Evolutionary conservation across 2,797 vertebrate genomes (phyloP).

Genomic region (Pachyuromys duprasi): DNA sequence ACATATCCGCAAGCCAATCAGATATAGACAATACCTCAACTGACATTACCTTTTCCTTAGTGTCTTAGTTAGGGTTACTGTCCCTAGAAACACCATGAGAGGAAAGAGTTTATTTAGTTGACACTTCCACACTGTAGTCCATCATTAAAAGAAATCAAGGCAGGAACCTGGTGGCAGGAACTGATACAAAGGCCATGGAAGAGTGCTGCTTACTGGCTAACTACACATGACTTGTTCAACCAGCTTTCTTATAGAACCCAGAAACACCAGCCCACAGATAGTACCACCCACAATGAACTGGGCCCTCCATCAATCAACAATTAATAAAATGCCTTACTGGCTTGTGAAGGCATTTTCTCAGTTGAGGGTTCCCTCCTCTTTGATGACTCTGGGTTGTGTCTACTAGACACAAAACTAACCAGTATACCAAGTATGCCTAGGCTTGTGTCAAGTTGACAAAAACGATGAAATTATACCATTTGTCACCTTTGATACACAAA

Average conservation of each 20-base stretch:
- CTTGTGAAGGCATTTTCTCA: background rate
- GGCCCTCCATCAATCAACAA: background rate
- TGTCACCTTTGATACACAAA: background rate
- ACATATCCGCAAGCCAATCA: background rate
- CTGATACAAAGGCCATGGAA: background rate
- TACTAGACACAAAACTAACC: background rate
- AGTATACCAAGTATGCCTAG: background rate
- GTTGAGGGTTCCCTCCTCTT: background rate
- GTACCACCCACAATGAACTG: background rate
- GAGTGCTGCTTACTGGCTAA: background rate
- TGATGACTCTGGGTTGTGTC: background rate
- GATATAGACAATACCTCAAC: background rate
- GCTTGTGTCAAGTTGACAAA: background rate
- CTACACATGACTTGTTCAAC: background rate
- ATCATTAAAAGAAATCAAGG: background rate
- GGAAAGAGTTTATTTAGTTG: background rate
- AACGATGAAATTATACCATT: background rate
- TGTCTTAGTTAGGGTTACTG: background rate
- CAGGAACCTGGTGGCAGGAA: background rate
- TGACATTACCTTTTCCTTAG: background rate
- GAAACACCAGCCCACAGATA: background rate
- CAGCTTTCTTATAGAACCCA: background rate
- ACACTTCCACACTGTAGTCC: background rate
- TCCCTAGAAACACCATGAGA: background rate
- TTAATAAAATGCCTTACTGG: background rate